phyloP scores from a whole-genome alignment of 2,113 vertebrate species.

The Ifrita kowaldi region DNA sequence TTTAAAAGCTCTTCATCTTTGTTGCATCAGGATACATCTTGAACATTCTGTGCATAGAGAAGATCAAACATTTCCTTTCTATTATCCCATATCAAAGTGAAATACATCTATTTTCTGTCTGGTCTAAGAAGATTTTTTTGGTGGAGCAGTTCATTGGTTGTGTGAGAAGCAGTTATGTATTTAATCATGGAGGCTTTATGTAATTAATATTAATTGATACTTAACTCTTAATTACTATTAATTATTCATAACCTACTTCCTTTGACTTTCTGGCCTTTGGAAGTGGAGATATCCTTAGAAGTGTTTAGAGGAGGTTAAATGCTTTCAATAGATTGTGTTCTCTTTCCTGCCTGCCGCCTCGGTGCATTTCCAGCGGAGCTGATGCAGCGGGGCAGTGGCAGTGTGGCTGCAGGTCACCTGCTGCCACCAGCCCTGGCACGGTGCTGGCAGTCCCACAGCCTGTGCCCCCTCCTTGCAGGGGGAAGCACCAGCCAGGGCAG shows the following conservation, averaged over 20 bases:
- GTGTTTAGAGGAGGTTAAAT: neutral
- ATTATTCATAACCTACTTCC: neutral
- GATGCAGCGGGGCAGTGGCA: fast-evolving
- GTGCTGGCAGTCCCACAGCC: fast-evolving
- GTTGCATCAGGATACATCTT: neutral
- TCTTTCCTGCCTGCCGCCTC: neutral
- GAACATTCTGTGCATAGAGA: neutral
- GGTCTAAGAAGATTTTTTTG: neutral
- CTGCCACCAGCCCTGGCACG: fast-evolving
- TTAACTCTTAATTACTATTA: neutral
- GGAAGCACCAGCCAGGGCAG: fast-evolving
- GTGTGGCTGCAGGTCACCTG: neutral
- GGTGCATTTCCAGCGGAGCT: fast-evolving
- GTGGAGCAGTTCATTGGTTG: neutral
- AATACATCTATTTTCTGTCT: neutral
- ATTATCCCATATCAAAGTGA: neutral
- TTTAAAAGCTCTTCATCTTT: slow-evolving; percentile 27
- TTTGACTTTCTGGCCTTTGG: neutral
- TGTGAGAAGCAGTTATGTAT: neutral
- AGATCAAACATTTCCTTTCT: neutral
- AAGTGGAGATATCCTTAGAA: neutral
- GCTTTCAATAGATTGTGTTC: neutral
- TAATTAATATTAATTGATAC: neutral
- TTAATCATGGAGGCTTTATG: neutral
- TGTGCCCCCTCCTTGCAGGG: fast-evolving